Conservation (phyloP, 2,113 vertebrate species). For the Forbesichthys agassizii region DNA sequence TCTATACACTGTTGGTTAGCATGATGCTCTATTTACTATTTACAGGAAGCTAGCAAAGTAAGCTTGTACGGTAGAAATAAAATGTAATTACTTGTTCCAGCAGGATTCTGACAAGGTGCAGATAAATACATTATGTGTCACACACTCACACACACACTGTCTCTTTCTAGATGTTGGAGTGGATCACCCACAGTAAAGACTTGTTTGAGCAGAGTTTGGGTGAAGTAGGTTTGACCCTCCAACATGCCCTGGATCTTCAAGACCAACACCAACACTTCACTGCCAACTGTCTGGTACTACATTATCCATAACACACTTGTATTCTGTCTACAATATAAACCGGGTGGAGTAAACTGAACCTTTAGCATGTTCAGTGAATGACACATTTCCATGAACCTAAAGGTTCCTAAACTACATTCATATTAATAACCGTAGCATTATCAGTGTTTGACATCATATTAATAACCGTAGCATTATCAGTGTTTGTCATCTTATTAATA, state of each 20-base stretch:
- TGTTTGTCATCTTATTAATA: background rate
- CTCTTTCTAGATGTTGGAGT: constrained; percentile 90
- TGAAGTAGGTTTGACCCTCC: constrained; percentile 93
- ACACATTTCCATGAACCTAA: too few relatives aligned
- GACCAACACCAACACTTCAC: constrained; percentile 98
- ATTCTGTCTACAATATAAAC: too few relatives aligned
- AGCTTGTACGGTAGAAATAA: too few relatives aligned
- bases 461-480: background rate
- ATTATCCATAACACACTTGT: background rate
- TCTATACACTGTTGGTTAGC: too few relatives aligned
- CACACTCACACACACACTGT: constrained; percentile 6
- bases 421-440: too few relatives aligned
- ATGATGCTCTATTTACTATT: too few relatives aligned
- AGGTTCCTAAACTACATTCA: too few relatives aligned
- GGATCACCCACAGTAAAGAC: constrained; percentile 98
- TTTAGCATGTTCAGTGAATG: too few relatives aligned
- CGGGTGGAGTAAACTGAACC: too few relatives aligned
- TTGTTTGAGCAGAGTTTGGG: constrained; percentile 93
- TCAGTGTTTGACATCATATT: background rate
- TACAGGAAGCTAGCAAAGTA: too few relatives aligned
- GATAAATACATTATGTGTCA: background rate
- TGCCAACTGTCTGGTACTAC: constrained; percentile 94
- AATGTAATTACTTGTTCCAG: background rate
- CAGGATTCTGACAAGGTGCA: background rate
- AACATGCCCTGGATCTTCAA: constrained; percentile 93